Percentiles rank a stretch among this genome's conserved stretches.
Evolutionary conservation across 2,797 vertebrate genomes (phyloP).

Genomic region (Anabacerthia variegaticeps): DNA sequence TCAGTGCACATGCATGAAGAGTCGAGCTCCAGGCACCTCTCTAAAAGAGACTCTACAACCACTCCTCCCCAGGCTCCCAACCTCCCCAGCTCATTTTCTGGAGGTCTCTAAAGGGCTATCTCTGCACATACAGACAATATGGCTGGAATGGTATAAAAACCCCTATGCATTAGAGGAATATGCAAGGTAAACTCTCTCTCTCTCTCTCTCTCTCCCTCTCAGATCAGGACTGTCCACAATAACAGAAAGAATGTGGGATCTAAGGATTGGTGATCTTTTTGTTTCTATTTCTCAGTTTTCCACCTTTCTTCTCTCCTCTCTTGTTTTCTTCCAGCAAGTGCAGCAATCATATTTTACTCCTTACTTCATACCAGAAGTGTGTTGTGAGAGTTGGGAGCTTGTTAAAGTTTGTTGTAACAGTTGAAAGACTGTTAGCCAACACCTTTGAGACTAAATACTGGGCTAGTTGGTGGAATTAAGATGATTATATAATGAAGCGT

Average conservation of each 20-base stretch:
- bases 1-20: neutral
- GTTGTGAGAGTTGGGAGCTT: neutral
- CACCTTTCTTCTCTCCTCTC: neutral
- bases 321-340: neutral
- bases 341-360: neutral
- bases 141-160: neutral
- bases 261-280: neutral
- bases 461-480: neutral
- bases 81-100: accelerated
- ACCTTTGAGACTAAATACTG: neutral
- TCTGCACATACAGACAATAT: neutral
- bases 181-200: neutral
- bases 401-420: neutral
- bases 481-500: neutral
- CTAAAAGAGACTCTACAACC: neutral
- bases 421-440: neutral
- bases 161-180: neutral
- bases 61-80: neutral
- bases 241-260: neutral
- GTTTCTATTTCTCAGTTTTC: neutral
- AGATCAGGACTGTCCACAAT: neutral
- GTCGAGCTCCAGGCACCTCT: accelerated
- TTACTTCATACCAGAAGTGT: neutral
- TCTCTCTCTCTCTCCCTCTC: too few species aligned
- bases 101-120: neutral